These are phyloP conservation scores for Drosophila navojoa DNA, from an alignment of 1,140 invertebrate genomes.

Conservation along the genomic window DNA sequence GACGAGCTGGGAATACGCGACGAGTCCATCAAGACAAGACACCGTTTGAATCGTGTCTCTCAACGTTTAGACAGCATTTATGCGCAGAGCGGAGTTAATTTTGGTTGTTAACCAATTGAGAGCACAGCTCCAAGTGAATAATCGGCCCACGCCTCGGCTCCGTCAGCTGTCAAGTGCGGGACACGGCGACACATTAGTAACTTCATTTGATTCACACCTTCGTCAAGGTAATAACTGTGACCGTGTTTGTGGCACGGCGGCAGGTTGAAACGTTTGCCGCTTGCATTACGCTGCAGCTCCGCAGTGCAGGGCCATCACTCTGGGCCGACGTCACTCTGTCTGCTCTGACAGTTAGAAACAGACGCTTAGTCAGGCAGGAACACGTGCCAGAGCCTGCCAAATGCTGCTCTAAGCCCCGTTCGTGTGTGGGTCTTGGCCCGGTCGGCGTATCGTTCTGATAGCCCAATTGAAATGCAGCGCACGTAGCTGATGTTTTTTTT, in stretches of 20 bases:
- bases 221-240: conserved; percentile 51
- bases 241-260: conserved; percentile 32
- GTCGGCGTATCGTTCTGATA: conserved; percentile 23
- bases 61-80: conserved; percentile 41
- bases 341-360: conserved; percentile 52
- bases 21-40: conserved; percentile 23
- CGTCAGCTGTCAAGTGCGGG: conserved; percentile 6
- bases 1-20: conserved; percentile 55
- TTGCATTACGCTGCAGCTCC: conserved; percentile 5
- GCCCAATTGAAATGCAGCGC: conserved; percentile 50
- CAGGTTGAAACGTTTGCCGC: conserved; percentile 32
- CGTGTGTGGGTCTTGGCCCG: conserved; percentile 31
- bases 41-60: conserved; percentile 29
- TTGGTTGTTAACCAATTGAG: conserved; percentile 60
- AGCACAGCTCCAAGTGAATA: neutral
- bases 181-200: conserved; percentile 36
- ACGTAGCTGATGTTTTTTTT: conserved; percentile 39
- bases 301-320: neutral
- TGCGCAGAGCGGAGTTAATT: conserved; percentile 54
- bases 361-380: conserved; percentile 25
- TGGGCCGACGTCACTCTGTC: conserved; percentile 25
- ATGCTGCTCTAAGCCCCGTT: conserved; percentile 53
- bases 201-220: conserved; percentile 52
- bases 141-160: neutral
- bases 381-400: conserved; percentile 61